Evolutionary conservation across 2,113 vertebrate genomes (phyloP).

Genomic region (Erpornis zantholeuca): DNA sequence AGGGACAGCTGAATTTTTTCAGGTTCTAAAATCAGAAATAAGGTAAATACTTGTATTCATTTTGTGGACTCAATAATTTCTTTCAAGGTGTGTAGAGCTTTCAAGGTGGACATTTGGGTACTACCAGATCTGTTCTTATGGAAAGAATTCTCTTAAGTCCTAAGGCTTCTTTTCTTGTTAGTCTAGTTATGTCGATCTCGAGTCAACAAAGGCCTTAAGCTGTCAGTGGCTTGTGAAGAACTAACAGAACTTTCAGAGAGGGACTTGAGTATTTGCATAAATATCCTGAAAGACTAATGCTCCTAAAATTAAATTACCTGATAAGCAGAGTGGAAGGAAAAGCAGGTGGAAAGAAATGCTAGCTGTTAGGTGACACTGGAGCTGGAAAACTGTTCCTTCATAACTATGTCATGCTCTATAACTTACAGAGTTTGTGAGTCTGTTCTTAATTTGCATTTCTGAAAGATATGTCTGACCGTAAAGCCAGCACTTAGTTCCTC

Average conservation of each 20-base stretch:
- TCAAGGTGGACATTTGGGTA: background rate
- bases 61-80: background rate
- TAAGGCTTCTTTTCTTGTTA: background rate
- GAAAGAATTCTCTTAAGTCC: background rate
- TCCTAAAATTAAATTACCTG: background rate
- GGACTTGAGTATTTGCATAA: background rate
- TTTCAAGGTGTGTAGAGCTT: background rate
- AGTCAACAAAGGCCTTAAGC: background rate
- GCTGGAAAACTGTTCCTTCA: background rate
- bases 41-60: background rate
- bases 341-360: background rate
- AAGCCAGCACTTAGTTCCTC: background rate
- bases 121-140: background rate
- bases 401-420: background rate
- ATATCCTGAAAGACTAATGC: background rate
- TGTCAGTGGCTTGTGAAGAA: background rate
- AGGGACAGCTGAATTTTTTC: background rate
- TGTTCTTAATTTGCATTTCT: background rate
- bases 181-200: background rate
- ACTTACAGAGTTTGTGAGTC: background rate
- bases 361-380: background rate
- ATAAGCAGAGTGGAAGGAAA: background rate
- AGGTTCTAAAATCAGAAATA: background rate
- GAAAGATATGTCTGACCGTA: background rate
- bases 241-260: background rate